Evolutionary conservation across 2,888 invertebrate genomes (phyloP), one percentile per base, ranked within the genome.

Genomic region (Notodonta ziczac): DNA sequence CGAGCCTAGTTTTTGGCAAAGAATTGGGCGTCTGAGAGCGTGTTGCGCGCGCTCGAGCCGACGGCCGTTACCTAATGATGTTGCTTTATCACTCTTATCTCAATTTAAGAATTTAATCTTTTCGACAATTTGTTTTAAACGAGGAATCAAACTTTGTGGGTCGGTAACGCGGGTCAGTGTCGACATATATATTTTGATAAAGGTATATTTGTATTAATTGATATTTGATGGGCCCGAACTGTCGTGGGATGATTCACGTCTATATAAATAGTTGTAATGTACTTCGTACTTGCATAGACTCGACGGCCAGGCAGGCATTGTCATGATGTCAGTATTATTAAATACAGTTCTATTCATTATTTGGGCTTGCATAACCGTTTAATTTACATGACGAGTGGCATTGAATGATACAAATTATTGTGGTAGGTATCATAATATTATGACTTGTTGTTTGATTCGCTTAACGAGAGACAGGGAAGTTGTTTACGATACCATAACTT

Each of bases 321-420:
- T 66, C 60, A 63, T 67, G 76, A 72, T 70, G 74, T 72, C 73
- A 73, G 66, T 69, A 59, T 69, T 69, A 65, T 68, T 69, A 65
- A 71, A 72, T 70, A 70, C 14, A 44, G 58, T 14, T 55, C 56
- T 65, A 66, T 66, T 63, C 52, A 69, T 64, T 66, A 63, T 61
- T 67, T 68, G 67, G 42, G 55, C 55, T 70, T 66, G 57, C 57
- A 63, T 62, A 72, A 74, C 56, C 57, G 54, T 57, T 66, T 64
- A 58, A 68, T 67, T 61, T 61, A 67, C 57, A 63, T 56, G 53
- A 57, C 55, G 59, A 63, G 60, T 67, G 56, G 57, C 39, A 65
- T 65, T 65, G n/a, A 65, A 62, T 57, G 24, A 59, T 48, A 42
- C 10, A 35, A 48, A 13, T 39, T 46, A 56, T 52, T 60, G 9